Conservation (phyloP, 2,888 invertebrate species). For the Nysson spinosus region DNA sequence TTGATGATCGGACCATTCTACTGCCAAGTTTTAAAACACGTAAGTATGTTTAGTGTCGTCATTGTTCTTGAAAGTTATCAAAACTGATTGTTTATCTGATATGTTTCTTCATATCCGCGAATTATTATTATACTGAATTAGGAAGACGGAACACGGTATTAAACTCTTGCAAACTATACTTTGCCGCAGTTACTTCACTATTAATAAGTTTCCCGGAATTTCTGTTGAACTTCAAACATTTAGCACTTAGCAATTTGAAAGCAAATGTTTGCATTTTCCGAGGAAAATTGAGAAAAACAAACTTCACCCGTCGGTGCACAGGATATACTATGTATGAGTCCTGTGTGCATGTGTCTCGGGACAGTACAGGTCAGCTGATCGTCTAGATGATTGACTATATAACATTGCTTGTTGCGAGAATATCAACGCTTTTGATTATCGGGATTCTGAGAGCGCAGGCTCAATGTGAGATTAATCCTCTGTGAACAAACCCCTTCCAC, state of each 20-base stretch:
- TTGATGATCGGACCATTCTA: conserved; percentile 16
- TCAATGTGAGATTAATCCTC: conserved; percentile 63
- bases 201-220: too few relatives aligned
- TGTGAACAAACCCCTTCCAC: conserved; percentile 54
- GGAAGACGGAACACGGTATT: too few relatives aligned
- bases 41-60: conserved; percentile 17
- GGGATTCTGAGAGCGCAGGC: conserved; percentile 61
- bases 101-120: too few relatives aligned
- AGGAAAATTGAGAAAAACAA: too few relatives aligned
- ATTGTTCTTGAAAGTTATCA: neutral
- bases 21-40: conserved; percentile 9
- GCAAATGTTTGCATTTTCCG: too few relatives aligned
- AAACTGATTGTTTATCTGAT: too few relatives aligned
- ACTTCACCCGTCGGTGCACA: neutral
- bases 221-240: too few relatives aligned
- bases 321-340: neutral
- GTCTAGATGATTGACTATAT: conserved; percentile 42
- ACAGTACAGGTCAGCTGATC: conserved; percentile 58
- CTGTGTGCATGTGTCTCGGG: conserved; percentile 7
- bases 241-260: too few relatives aligned
- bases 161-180: too few relatives aligned
- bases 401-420: conserved; percentile 59
- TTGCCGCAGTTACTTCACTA: too few relatives aligned
- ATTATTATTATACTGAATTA: too few relatives aligned
- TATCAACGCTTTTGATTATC: conserved; percentile 65